phyloP scores from a whole-genome alignment of 2,797 vertebrate genomes.

The Labroides dimidiatus region DNA sequence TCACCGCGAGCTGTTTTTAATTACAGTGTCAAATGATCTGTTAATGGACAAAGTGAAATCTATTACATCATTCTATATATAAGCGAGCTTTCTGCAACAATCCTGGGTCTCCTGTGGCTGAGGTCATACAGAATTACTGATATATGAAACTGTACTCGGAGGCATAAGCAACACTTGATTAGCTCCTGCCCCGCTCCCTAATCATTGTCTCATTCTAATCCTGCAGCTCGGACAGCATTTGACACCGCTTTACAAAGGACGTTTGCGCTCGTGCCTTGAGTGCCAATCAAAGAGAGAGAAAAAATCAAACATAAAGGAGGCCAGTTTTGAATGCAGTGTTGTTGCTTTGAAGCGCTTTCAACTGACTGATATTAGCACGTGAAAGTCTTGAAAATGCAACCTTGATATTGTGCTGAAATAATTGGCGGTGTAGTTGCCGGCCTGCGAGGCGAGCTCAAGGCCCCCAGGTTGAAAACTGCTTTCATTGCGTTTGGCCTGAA shows the following conservation, averaged over 20 bases:
- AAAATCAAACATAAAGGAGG: constrained; percentile 32
- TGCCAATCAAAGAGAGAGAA: constrained; percentile 44
- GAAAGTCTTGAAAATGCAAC: constrained; percentile 47
- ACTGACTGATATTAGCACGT: neutral
- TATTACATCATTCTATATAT: constrained; percentile 78
- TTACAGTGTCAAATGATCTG: constrained; percentile 84
- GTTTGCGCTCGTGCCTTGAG: constrained; percentile 38
- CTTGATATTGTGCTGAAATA: constrained; percentile 69
- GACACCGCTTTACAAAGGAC: constrained; percentile 58
- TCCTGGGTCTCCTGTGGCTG: constrained; percentile 63
- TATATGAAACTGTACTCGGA: constrained; percentile 71
- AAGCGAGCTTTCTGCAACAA: constrained; percentile 63
- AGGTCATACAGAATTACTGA: constrained; percentile 80
- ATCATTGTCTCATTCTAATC: constrained; percentile 58
- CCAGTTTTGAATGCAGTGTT: constrained; percentile 16
- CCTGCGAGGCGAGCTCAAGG: constrained; percentile 68
- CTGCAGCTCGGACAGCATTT: constrained; percentile 51
- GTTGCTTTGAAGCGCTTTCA: constrained; percentile 1
- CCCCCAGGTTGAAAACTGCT: constrained; percentile 73
- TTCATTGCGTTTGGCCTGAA: constrained; percentile 72
- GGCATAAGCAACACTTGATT: constrained; percentile 73
- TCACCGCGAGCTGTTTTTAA: constrained; percentile 81
- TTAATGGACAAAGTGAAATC: constrained; percentile 82
- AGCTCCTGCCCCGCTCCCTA: constrained; percentile 60
- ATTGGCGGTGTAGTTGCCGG: constrained; percentile 63